Evolutionary conservation across 2,113 vertebrate species (phyloP).

Genomic region (Synodontis membranacea): DNA sequence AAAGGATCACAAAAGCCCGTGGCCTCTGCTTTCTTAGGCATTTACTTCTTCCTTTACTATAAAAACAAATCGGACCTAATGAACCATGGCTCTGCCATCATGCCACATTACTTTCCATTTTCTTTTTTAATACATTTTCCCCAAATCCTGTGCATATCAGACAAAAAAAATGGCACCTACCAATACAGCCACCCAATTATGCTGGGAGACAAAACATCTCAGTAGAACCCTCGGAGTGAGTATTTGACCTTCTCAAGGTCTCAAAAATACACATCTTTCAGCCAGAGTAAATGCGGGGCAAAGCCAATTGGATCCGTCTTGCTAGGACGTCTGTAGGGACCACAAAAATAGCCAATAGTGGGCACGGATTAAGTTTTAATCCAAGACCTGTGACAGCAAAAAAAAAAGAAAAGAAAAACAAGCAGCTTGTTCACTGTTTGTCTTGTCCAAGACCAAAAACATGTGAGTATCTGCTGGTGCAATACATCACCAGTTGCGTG

Average conservation of each 20-base stretch:
- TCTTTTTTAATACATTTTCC: constrained; percentile 2
- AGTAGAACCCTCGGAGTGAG: neutral
- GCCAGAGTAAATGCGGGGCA: neutral
- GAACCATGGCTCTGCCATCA: neutral
- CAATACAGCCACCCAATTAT: neutral
- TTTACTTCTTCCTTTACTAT: neutral
- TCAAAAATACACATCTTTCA: neutral
- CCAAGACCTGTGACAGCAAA: neutral
- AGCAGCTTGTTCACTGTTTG: neutral
- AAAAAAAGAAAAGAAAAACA: too few species aligned
- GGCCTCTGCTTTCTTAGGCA: neutral
- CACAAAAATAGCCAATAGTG: neutral
- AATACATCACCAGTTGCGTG: neutral
- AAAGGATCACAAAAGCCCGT: neutral
- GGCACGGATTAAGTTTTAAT: neutral
- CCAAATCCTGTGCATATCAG: neutral
- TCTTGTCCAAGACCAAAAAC: neutral
- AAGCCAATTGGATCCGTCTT: neutral
- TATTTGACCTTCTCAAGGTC: neutral
- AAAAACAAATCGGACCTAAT: neutral
- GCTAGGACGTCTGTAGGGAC: neutral
- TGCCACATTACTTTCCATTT: neutral
- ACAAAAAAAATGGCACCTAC: neutral
- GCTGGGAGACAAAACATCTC: neutral
- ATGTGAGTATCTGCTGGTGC: neutral